Base-by-base conservation (phyloP, 92 coral and sea anemone species). In the Chrysogorgia sp. region DNA sequence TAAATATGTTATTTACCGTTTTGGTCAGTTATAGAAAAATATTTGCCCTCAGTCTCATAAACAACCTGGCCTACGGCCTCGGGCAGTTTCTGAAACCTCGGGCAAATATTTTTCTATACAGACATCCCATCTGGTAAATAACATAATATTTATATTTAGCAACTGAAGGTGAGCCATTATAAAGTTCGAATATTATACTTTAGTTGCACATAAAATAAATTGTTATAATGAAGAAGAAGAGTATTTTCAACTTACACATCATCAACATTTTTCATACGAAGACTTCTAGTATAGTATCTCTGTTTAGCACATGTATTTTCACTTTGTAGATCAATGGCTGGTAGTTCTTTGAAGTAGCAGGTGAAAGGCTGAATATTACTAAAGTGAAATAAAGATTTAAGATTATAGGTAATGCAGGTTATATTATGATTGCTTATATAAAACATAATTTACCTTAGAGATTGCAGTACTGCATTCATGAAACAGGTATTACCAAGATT, bases 401-500 rank as follows among this genome's bases (percentile, higher is more conserved):
- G 13, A 20, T 6, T 2, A 30, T 12, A 37, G 43, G 43, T 4
- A 37, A 37, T 37, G 43, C 43, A 37, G 43, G 43, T n/a, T n/a
- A n/a, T n/a, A n/a, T n/a, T n/a, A n/a, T 7, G 2, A 47, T 15
- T 47, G 7, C 2, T 7, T 47, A 6, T 47, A 6, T 15, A 47
- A 7, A 47, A 47, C 7, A 47, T 29, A 31, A 23, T 41, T 29
- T 77, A 96, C 99, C 97, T 96, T 56, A 96, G 71, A 0, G 99
- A 96, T 60, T 96, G 99, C 19, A 96, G 70, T 21, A 96, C 97
- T 32, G 99, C 99, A 88, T 96, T 96, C 99, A 96, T 96, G 52
- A 96, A 96, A 65, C 99, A 96, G 15, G 99, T 96, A 83, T 96
- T 96, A 32, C 99, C 99, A 40, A 96, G 92, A 74, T 96, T 96